A percentile compares a stretch with the other conserved stretches of the same genome.
phyloP scores from a whole-genome alignment of 1,140 invertebrate species.

The Papilio dardanus region DNA sequence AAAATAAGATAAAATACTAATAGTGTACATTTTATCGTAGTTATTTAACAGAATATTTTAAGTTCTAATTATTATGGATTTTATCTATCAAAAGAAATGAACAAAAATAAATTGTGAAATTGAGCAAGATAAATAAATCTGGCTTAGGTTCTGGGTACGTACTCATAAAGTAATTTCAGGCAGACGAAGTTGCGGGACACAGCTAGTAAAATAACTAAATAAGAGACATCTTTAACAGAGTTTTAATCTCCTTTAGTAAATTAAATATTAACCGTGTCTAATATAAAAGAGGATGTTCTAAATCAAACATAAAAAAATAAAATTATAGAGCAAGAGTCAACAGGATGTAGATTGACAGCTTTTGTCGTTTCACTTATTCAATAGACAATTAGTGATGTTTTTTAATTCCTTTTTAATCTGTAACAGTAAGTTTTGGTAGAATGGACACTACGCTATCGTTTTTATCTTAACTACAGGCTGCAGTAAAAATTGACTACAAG shows the following conservation, averaged over 20 bases:
- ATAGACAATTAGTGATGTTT: slow-evolving; percentile 4
- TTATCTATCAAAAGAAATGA: too few relatives aligned
- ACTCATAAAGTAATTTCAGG: too few relatives aligned
- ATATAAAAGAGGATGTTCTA: neutral
- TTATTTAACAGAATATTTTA: too few relatives aligned
- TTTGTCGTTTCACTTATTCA: slow-evolving; percentile 2
- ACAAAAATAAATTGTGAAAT: too few relatives aligned
- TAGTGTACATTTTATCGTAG: too few relatives aligned
- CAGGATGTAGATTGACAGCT: slow-evolving; percentile 10
- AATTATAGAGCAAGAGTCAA: neutral
- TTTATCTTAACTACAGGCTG: too few relatives aligned
- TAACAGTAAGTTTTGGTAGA: neutral
- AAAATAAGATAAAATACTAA: neutral
- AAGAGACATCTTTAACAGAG: too few relatives aligned
- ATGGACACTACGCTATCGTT: neutral
- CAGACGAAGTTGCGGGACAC: neutral
- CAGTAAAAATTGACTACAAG: too few relatives aligned
- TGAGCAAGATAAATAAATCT: neutral
- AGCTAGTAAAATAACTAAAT: neutral
- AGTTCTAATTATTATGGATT: too few relatives aligned
- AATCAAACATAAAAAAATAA: neutral
- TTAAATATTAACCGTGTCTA: neutral
- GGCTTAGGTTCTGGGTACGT: too few relatives aligned
- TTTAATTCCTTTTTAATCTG: neutral
- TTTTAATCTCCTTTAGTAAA: neutral